Evolutionary conservation across 2,888 invertebrate species (phyloP), one percentile per base, ranked within the genome.

Genomic region (Brachypterus glaber): DNA sequence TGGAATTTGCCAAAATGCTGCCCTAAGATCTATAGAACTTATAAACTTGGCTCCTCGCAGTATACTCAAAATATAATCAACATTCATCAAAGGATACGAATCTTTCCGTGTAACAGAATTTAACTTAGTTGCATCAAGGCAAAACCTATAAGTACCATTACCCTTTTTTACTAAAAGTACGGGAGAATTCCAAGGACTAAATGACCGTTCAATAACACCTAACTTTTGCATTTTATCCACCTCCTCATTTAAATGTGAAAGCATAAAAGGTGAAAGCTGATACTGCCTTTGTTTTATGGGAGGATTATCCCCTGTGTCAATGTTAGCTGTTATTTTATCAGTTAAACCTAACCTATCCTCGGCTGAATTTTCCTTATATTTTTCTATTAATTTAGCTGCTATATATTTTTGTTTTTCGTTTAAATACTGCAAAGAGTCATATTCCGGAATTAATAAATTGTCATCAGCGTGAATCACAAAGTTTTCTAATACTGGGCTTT

Each of bases 1-100:
- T n/a, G 40, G 35, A 26, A 43, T 43, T 16, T 40, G 43, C 40
- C 35, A 38, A 16, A 41, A 41, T 4, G 41, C 35, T 1, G 21
- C 24, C 13, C 24, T 33, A 18, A 43, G 17, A 18, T 41, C 44
- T 14, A 43, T 18, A 2, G 41, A 37, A 3, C 39, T 39, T 14
- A 41, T 33, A 30, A 12, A 44, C 8, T 26, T 24, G 1, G 40
- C 35, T n/a, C 35, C 17, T 17, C 35, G 9, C 8, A 44, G 26
- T 41, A 44, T 41, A 3, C 21, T 16, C 5, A 41, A 17, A 12
- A 35, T 36, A 4, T 34, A 33, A 11, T 44, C 44, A 2, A 44
- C 37, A 12, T 30, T 17, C 3, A 41, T 40, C 2, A 39, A 13
- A 5, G 38, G 44, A 18, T 39, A 35, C 2, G 13, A 17, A 8